Base-by-base conservation (phyloP, 2,888 invertebrate species). In the Pediacus dermestoides region DNA sequence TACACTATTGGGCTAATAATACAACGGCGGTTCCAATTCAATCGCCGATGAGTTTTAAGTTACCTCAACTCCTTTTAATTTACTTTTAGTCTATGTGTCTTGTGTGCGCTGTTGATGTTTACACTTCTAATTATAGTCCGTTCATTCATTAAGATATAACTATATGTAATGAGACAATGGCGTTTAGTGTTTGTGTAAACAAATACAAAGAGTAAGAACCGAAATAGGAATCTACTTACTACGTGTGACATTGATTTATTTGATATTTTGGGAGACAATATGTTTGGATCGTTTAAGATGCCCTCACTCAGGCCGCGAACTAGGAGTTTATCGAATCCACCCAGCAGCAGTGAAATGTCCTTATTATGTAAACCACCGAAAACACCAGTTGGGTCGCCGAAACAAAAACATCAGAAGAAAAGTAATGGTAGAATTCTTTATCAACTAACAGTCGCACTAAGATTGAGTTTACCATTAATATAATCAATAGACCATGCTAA, bases 201-300 rank as follows among this genome's bases (percentile, higher is more conserved):
- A 26, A 37, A 30, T 28, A 15, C 23, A 33, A 32, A 36, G 11
- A 28, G 11, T 35, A 27, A n/a, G n/a, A n/a, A n/a, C n/a, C n/a
- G n/a, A n/a, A n/a, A n/a, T n/a, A n/a, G n/a, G n/a, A n/a, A n/a
- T n/a, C n/a, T n/a, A n/a, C n/a, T n/a, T n/a, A n/a, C n/a, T n/a
- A n/a, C n/a, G n/a, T n/a, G n/a, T n/a, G n/a, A 13, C 16, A 26
- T 21, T n/a, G 15, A 15, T 16, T 10, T 15, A 16, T 35, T 21
- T 16, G 26, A 28, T 36, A 34, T 18, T 18, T 22, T 40, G 27
- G 34, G 52, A 37, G 37, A 13, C 7, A 28, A 13, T 8, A 78
- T 78, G 78, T 78, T 78, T 55, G 70, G 74, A 33, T 74, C 74
- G 49, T 75, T 78, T 60, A 78, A 77, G 62, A 60, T 76, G 48